Base-by-base conservation (phyloP, 2,888 invertebrate genomes). In the Pseudococcus longispinus region DNA sequence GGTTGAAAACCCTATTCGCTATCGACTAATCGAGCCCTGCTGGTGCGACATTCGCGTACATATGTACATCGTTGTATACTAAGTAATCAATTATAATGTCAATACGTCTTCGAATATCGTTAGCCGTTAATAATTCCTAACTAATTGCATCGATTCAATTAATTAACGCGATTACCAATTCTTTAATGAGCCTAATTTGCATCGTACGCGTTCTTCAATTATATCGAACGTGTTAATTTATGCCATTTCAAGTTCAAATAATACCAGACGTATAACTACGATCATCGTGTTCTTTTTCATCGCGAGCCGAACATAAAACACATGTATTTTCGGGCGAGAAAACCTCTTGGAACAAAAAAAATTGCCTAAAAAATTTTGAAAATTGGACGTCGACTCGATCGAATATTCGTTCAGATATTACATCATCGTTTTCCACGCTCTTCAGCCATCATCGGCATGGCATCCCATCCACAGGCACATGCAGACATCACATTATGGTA, bases 191-290 rank as follows among this genome's bases (percentile, higher is more conserved):
- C 42, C 20, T 80, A 80, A 80, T 80, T 80, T 80, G 42, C 77
- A 80, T 80, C 74, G 77, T 42, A 80, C 77, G 42, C 42, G 77
- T 37, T 80, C 42, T 80, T 80, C 77, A 42, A 80, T 80, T 80
- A 80, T n/a, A 80, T 29, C 37, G 18, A 9, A 42, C 4, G 42
- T 42, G 77, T 80, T 80, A 80, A 80, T 80, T 80, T 80, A 80
- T 42, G 77, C 77, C 5, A 18, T 29, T 70, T 32, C 70, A 70
- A 70, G 70, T 26, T 29, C 23, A 23, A 60, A 60, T 60, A 23
- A 20, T 23, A 60, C 5, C 70, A 70, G 29, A 18, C 70, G 70
- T 20, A 5, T 29, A 29, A 6, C 5, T 37, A 37, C 37, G 37
- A 60, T 60, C 2, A 20, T 60, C 23, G 60, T 46, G n/a, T 9